These are phyloP conservation scores for Protaetia brevitarsis DNA, from an alignment of 1,140 invertebrate genomes.

Conservation along the genomic window DNA sequence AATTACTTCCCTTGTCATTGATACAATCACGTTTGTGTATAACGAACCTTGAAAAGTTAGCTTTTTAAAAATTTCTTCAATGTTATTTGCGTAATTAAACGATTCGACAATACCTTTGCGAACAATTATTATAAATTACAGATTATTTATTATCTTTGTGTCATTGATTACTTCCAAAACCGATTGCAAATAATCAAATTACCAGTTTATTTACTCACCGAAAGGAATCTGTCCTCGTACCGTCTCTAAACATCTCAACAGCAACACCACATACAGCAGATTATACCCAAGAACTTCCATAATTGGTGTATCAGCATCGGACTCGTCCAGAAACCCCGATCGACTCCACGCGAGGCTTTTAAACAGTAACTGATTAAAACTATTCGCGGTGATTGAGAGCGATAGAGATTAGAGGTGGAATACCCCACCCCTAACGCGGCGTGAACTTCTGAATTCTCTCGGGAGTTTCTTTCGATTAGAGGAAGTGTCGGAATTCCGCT, in stretches of 20 bases:
- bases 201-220: neutral
- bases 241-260: neutral
- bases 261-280: conserved; percentile 5
- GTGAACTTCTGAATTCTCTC: neutral
- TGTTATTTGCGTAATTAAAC: no score
- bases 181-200: neutral
- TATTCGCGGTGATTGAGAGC: neutral
- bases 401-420: neutral
- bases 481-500: conserved; percentile 3
- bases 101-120: no score
- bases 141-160: neutral
- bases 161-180: conserved; percentile 3
- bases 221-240: neutral
- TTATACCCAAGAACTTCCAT: conserved; percentile 4
- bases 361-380: neutral
- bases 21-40: no score
- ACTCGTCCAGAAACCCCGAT: neutral
- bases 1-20: no score
- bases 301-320: neutral
- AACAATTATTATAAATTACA: no score
- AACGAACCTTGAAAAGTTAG: no score
- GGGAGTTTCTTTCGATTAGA: neutral
- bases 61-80: no score
- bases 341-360: neutral
- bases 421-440: neutral